These are phyloP conservation scores for Amphiura filiformis DNA, from an alignment of 35 echinoderm and acorn worm species.

Conservation along the genomic window DNA sequence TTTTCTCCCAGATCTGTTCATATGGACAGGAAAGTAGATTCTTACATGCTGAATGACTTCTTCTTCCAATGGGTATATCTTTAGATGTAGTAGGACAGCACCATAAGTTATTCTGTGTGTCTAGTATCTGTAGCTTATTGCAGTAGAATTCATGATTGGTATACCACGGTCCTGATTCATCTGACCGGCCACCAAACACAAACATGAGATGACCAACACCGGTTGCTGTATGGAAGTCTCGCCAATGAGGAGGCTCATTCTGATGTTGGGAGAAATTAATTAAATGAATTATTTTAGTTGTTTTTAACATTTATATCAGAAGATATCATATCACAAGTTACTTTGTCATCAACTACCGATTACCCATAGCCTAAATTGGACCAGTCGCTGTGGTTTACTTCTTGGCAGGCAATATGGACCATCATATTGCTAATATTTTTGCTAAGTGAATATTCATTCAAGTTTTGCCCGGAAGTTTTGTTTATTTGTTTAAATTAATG, in stretches of 20 bases:
- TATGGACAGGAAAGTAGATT: neutral
- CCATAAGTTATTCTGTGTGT: slow-evolving; percentile 79
- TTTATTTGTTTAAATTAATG: too few species aligned
- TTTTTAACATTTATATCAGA: too few species aligned
- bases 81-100: slow-evolving; percentile 33
- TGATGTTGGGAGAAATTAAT: neutral
- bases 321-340: too few species aligned
- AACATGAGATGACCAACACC: slow-evolving; percentile 61
- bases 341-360: too few species aligned
- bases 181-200: slow-evolving; percentile 93
- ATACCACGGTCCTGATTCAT: slow-evolving; percentile 70
- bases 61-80: slow-evolving; percentile 56
- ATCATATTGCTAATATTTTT: too few species aligned
- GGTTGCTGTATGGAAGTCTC: slow-evolving; percentile 84
- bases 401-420: too few species aligned
- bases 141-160: slow-evolving; percentile 86
- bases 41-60: slow-evolving; percentile 94
- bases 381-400: too few species aligned
- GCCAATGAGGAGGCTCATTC: slow-evolving; percentile 69
- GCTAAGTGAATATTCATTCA: too few species aligned
- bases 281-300: neutral
- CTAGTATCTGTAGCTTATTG: slow-evolving; percentile 81
- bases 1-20: too few species aligned
- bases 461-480: too few species aligned
- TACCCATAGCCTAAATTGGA: too few species aligned